A percentile compares a stretch with the other conserved stretches of the same genome.
These are phyloP conservation scores for Hemichromis elongatus DNA, from an alignment of 2,113 vertebrate species.

Conservation along the genomic window DNA sequence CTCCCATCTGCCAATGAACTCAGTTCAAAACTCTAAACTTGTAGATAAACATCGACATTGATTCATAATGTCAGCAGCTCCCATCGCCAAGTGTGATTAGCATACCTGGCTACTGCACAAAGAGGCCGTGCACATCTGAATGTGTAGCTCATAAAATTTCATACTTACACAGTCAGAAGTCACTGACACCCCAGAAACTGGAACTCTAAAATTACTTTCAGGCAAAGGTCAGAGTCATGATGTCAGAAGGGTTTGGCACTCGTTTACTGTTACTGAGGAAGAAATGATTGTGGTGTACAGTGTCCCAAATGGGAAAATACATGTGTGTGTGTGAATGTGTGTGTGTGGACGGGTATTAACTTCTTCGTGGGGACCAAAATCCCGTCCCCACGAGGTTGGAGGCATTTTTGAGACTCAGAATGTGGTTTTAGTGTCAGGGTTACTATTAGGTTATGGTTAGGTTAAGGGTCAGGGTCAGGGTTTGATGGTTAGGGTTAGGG, in stretches of 20 bases:
- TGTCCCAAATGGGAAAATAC: not conserved
- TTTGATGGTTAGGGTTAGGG: no score
- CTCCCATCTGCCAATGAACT: not conserved
- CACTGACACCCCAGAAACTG: slow-evolving; percentile 35
- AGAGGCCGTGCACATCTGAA: not conserved
- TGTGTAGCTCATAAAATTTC: slow-evolving; percentile 14
- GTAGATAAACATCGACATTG: not conserved
- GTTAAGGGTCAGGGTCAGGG: no score
- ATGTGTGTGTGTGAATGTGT: not conserved
- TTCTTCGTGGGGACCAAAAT: no score
- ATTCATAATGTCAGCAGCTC: not conserved
- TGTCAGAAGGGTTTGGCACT: slow-evolving; percentile 29
- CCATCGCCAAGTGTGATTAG: slow-evolving; percentile 16
- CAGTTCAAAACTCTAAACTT: not conserved
- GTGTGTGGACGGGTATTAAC: no score
- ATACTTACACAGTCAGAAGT: slow-evolving; percentile 12
- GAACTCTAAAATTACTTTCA: slow-evolving; percentile 36
- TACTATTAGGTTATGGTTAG: no score
- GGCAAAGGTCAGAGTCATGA: slow-evolving; percentile 46
- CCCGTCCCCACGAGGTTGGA: no score
- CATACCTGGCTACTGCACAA: slow-evolving; percentile 6
- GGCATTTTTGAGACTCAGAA: no score
- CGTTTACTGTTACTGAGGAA: slow-evolving; percentile 9
- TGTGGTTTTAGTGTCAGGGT: no score
- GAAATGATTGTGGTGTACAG: not conserved